A percentile compares a stretch with the other conserved stretches of the same genome.
phyloP scores from a whole-genome alignment of 2,113 vertebrate genomes.

The Emydocephalus ijimae region DNA sequence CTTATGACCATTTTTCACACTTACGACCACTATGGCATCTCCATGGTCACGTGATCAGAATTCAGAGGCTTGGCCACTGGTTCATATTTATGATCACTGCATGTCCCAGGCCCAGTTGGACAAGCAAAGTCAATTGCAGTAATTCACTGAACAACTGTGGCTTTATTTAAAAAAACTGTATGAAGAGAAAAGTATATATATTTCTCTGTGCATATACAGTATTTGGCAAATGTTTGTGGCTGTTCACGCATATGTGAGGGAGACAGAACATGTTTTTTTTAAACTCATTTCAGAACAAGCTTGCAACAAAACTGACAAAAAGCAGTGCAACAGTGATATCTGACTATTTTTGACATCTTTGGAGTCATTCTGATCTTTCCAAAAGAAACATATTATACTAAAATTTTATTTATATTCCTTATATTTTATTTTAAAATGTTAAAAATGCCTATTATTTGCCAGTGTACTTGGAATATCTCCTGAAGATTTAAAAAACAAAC shows the following conservation, averaged over 20 bases:
- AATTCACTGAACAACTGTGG: not conserved
- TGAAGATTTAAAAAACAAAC: constrained; percentile 56
- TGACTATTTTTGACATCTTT: constrained; percentile 47
- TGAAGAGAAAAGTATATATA: constrained; percentile 19
- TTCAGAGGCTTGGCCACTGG: not conserved
- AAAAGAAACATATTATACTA: constrained; percentile 29
- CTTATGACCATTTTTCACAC: not conserved
- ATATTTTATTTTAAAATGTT: constrained; percentile 38
- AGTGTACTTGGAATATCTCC: constrained; percentile 49
- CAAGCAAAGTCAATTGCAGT: not conserved
- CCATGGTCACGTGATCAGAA: not conserved
- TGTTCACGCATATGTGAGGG: not conserved
- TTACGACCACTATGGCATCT: not conserved
- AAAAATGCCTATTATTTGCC: constrained; percentile 61
- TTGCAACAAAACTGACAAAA: constrained; percentile 40
- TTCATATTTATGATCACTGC: not conserved
- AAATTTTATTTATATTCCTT: constrained; percentile 28
- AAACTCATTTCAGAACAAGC: constrained; percentile 43
- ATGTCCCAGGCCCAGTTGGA: not conserved
- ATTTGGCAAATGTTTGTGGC: not conserved
- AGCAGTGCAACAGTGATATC: constrained; percentile 34
- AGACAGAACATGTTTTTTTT: constrained; percentile 31
- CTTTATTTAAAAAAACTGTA: not conserved
- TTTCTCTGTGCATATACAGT: not conserved
- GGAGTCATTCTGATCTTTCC: constrained; percentile 26